These are phyloP conservation scores for Nasua narica DNA, from an alignment of 2,797 vertebrate genomes.

Conservation along the genomic window DNA sequence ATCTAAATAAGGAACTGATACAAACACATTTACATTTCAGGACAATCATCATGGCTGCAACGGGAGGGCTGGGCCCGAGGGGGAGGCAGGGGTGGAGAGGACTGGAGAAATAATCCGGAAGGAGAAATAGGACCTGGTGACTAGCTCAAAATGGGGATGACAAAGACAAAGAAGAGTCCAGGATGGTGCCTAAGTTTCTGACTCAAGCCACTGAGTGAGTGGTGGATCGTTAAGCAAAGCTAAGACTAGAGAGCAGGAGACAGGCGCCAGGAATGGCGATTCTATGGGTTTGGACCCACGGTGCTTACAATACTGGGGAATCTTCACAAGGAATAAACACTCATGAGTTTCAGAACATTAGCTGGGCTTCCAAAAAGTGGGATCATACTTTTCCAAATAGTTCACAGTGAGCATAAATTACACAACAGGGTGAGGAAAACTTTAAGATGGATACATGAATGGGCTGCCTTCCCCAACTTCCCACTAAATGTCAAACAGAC, in stretches of 20 bases:
- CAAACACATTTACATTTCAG: constrained; percentile 4
- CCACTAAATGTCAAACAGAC: not conserved
- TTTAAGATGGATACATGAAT: not conserved
- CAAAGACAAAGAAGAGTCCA: not conserved
- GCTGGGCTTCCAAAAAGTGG: not conserved
- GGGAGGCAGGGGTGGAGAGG: not conserved
- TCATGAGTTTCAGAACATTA: constrained; percentile 4
- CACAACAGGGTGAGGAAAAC: not conserved
- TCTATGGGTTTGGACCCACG: not conserved
- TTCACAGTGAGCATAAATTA: not conserved
- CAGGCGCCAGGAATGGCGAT: not conserved
- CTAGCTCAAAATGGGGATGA: not conserved
- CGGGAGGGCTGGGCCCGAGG: not conserved
- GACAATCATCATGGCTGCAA: not conserved
- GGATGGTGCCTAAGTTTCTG: not conserved
- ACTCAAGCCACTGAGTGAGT: not conserved
- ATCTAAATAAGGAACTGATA: constrained; percentile 10
- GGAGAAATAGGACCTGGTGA: not conserved
- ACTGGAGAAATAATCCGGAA: not conserved
- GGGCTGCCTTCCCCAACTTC: not conserved
- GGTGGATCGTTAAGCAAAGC: not conserved
- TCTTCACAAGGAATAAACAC: not conserved
- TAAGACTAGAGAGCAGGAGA: not conserved
- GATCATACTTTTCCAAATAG: not conserved
- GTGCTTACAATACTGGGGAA: not conserved